These are phyloP conservation scores for Drosophila lacicola DNA, from an alignment of 2,888 invertebrate species.

Conservation along the genomic window DNA sequence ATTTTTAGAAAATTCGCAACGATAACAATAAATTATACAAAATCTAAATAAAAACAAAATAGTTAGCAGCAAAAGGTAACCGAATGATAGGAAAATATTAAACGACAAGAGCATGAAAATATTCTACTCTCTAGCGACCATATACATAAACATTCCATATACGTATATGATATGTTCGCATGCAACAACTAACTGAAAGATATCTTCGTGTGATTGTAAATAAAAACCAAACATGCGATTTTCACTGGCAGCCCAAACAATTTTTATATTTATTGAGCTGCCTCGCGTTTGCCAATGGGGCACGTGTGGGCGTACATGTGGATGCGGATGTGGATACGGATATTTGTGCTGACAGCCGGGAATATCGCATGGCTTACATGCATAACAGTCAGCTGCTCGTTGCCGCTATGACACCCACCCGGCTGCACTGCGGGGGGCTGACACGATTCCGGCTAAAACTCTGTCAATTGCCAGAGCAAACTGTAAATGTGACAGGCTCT, in stretches of 20 bases:
- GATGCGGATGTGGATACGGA: constrained; percentile 18
- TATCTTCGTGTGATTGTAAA: constrained; percentile 42
- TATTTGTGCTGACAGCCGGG: constrained; percentile 44
- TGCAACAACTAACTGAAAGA: constrained; percentile 16
- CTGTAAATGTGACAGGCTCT: constrained; percentile 13
- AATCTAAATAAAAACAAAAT: constrained; percentile 23
- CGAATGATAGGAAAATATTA: constrained; percentile 21
- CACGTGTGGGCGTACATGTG: constrained; percentile 37
- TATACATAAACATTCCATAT: constrained; percentile 1
- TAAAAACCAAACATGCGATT: constrained; percentile 47
- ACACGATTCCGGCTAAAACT: constrained; percentile 3
- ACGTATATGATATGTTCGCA: constrained; percentile 10
- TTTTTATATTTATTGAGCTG: constrained; percentile 56
- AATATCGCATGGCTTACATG: constrained; percentile 25
- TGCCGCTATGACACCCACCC: constrained; percentile 4
- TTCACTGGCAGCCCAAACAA: constrained; percentile 34
- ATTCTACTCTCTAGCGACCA: neutral
- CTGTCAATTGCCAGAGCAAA: constrained; percentile 21
- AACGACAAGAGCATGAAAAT: constrained; percentile 5
- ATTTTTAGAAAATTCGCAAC: constrained; percentile 43
- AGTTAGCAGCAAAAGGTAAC: constrained; percentile 2
- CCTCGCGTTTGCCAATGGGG: constrained; percentile 15
- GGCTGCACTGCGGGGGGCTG: neutral
- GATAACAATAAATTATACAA: constrained; percentile 47
- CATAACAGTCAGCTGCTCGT: constrained; percentile 27